phyloP scores from a whole-genome alignment of 2,113 vertebrate species.

The Argyrosomus japonicus region DNA sequence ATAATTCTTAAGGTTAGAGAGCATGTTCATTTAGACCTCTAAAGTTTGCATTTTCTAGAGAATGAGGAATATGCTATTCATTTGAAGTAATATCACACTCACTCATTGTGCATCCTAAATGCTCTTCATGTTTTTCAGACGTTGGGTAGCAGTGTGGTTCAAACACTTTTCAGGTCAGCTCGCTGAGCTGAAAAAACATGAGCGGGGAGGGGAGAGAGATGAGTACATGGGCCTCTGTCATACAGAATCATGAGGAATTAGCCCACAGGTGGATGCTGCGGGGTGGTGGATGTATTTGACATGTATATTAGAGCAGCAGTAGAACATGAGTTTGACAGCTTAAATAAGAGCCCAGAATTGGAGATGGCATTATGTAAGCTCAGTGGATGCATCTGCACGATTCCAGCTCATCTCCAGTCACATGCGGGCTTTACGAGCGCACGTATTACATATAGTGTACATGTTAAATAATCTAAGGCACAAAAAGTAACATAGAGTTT shows the following conservation, averaged over 20 bases:
- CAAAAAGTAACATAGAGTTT: constrained; percentile 4
- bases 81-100: not conserved
- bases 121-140: not conserved
- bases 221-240: not conserved
- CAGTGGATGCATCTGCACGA: not conserved
- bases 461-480: constrained; percentile 19
- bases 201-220: not conserved
- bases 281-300: not conserved
- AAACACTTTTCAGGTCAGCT: not conserved
- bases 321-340: constrained; percentile 20
- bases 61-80: not conserved
- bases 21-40: too few relatives aligned
- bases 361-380: constrained; percentile 14
- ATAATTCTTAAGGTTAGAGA: too few relatives aligned
- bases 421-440: not conserved
- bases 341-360: constrained; percentile 18
- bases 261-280: constrained; percentile 18
- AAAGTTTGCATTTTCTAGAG: not conserved
- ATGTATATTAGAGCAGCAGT: not conserved
- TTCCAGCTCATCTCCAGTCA: not conserved
- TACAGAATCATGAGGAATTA: not conserved
- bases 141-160: not conserved
- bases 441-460: too few relatives aligned
- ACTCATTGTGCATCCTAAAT: not conserved
- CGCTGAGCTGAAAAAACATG: not conserved